Percentiles rank a stretch among this genome's conserved stretches.
Evolutionary conservation across 2,797 vertebrate genomes (phyloP).

Genomic region (Syncerus caffer): DNA sequence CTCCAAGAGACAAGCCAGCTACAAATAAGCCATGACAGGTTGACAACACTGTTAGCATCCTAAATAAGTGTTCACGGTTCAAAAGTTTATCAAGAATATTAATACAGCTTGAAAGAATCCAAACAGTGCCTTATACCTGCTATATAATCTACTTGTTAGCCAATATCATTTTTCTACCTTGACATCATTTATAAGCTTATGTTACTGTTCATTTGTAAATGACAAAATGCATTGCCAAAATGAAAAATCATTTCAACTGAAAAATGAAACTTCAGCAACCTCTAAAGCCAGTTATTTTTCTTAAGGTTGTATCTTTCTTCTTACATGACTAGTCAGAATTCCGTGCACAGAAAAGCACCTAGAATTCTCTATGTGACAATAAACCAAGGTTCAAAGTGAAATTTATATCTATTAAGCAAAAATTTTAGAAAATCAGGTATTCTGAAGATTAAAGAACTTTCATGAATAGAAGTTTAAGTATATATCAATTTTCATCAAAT

Average conservation of each 20-base stretch:
- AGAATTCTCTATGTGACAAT: neutral
- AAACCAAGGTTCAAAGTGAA: neutral
- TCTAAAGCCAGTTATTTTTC: conserved; percentile 10
- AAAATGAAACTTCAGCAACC: conserved; percentile 26
- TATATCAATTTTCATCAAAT: neutral
- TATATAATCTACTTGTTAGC: neutral
- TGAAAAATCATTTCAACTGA: conserved; percentile 31
- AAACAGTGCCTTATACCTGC: neutral
- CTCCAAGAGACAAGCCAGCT: conserved; percentile 92
- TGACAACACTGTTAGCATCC: neutral
- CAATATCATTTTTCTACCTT: neutral
- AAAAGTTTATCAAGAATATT: conserved; percentile 12
- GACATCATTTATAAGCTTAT: neutral
- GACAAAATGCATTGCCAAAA: neutral
- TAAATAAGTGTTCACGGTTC: neutral
- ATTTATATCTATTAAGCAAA: neutral
- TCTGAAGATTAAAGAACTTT: conserved; percentile 38
- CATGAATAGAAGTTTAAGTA: conserved; percentile 7
- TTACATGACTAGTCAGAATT: neutral
- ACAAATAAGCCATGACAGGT: conserved; percentile 59
- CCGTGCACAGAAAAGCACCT: neutral
- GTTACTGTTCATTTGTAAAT: neutral
- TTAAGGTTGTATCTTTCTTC: conserved; percentile 30
- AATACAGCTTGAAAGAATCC: neutral
- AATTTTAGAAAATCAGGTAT: neutral